A percentile compares a stretch with the other conserved stretches of the same genome.
Conservation (phyloP, 2,113 vertebrate species). For the Hippocampus barbouri region DNA sequence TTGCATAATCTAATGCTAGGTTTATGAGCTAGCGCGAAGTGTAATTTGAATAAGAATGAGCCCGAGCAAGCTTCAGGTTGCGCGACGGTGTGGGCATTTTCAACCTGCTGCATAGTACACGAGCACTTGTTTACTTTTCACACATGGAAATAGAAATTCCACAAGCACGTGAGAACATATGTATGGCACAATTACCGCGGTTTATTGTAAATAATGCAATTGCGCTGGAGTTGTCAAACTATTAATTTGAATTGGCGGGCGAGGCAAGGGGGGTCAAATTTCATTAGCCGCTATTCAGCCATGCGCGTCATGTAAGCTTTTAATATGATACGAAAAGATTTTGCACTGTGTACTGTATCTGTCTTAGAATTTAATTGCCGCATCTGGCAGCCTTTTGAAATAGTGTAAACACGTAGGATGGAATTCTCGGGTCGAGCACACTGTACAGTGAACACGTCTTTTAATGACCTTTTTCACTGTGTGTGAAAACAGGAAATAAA, state of each 20-base stretch:
- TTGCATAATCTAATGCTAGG: slow-evolving; percentile 77
- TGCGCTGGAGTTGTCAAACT: not conserved
- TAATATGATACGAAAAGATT: not conserved
- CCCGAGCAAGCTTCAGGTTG: slow-evolving; percentile 45
- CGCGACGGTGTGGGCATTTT: slow-evolving; percentile 8
- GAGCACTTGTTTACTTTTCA: not conserved
- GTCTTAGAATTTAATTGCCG: not conserved
- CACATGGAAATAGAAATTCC: not conserved
- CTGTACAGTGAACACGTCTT: not conserved
- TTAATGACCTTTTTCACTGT: not conserved
- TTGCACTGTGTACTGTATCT: not conserved
- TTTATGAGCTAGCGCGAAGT: slow-evolving; percentile 55
- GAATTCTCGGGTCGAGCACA: not conserved
- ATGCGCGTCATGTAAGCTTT: not conserved
- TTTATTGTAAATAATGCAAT: not conserved
- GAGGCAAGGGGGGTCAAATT: too few species aligned
- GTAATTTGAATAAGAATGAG: slow-evolving; percentile 69
- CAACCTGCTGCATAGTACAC: not conserved
- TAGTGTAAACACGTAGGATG: not conserved
- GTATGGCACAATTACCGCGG: not conserved
- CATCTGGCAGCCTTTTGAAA: not conserved
- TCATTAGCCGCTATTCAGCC: slow-evolving; percentile 1
- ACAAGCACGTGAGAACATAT: not conserved
- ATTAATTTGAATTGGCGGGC: not conserved
- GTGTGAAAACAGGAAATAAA: not conserved